A percentile compares a stretch with the other conserved stretches of the same genome.
phyloP scores from a whole-genome alignment of 2,113 vertebrate species.

The Ameiurus melas region DNA sequence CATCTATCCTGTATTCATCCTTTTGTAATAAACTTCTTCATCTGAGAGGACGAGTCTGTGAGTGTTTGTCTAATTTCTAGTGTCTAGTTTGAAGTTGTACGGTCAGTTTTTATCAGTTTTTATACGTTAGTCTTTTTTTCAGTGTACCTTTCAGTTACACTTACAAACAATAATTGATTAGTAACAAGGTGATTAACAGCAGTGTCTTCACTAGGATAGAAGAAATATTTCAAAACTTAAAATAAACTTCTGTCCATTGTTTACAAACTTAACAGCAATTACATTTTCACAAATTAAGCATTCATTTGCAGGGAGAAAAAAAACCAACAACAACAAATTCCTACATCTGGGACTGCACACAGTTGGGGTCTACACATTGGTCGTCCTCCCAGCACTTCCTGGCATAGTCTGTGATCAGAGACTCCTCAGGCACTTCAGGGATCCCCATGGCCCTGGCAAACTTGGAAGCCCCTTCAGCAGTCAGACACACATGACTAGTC shows the following conservation, averaged over 20 bases:
- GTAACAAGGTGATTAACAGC: not conserved
- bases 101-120: not conserved
- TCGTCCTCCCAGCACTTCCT: constrained; percentile 80
- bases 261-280: not conserved
- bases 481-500: constrained; percentile 85
- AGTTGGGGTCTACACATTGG: constrained; percentile 68
- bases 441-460: constrained; percentile 85
- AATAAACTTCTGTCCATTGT: not conserved
- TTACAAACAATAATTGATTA: not conserved
- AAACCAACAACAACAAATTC: constrained; percentile 8
- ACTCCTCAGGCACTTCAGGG: constrained; percentile 76
- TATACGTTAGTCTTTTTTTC: too few species aligned
- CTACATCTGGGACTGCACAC: constrained; percentile 78
- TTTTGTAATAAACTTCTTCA: too few species aligned
- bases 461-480: constrained; percentile 78
- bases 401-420: constrained; percentile 83
- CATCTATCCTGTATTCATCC: too few species aligned
- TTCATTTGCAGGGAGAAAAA: not conserved
- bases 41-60: too few species aligned
- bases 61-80: too few species aligned
- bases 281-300: not conserved
- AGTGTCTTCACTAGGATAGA: not conserved
- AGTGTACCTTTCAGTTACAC: not conserved
- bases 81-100: not conserved
- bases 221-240: too few species aligned